Evolutionary conservation across 2,113 vertebrate genomes (phyloP).

Genomic region (Hypocryptadius cinnamomeus): DNA sequence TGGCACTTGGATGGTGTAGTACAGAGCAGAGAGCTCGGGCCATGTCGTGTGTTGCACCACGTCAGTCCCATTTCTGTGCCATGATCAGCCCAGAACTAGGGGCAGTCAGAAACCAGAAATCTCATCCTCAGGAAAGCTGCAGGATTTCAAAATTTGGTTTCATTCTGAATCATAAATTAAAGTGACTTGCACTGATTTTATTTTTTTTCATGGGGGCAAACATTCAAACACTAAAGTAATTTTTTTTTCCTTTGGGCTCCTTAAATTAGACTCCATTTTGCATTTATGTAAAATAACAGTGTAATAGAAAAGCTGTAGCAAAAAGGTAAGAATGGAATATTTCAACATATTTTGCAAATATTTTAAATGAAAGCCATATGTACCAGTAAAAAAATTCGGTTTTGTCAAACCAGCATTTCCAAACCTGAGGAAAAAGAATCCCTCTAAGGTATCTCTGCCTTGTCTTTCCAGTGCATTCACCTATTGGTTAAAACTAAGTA

Average conservation of each 20-base stretch:
- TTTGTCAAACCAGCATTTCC: neutral
- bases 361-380: neutral
- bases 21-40: neutral
- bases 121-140: neutral
- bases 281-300: neutral
- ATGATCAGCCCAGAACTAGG: neutral
- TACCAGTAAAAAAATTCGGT: neutral
- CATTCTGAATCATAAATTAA: neutral
- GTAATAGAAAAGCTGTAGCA: neutral
- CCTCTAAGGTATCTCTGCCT: neutral
- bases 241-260: neutral
- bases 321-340: neutral
- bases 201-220: neutral
- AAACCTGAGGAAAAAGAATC: neutral
- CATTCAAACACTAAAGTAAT: neutral
- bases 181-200: neutral
- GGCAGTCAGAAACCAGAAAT: neutral
- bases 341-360: neutral
- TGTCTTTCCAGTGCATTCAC: neutral
- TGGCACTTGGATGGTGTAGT: neutral
- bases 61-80: neutral
- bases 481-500: neutral
- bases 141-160: neutral
- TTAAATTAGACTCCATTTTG: neutral
- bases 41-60: fast-evolving